Percentiles rank a stretch among this genome's conserved stretches.
Evolutionary conservation across 2,888 invertebrate genomes (phyloP).

Genomic region (Hylaea fasciaria): DNA sequence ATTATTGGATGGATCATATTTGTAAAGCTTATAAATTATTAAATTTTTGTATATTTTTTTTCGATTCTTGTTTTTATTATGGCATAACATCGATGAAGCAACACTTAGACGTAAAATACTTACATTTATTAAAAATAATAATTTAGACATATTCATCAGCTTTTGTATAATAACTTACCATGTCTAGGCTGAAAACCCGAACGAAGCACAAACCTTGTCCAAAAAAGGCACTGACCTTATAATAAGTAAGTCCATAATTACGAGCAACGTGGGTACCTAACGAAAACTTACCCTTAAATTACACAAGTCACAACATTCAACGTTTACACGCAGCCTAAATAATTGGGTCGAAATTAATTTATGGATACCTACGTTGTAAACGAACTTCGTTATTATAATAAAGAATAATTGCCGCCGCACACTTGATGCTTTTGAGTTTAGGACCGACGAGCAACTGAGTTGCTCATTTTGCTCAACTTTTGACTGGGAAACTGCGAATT

Average conservation of each 20-base stretch:
- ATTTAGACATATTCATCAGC: too few relatives aligned
- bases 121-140: too few relatives aligned
- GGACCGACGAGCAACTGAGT: neutral
- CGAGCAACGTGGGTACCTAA: slow-evolving; percentile 1
- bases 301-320: slow-evolving; percentile 18
- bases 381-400: slow-evolving; percentile 7
- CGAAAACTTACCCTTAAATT: slow-evolving; percentile 15
- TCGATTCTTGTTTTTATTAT: too few relatives aligned
- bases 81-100: too few relatives aligned
- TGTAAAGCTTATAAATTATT: slow-evolving; percentile 8
- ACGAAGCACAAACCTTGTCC: too few relatives aligned
- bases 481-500: too few relatives aligned
- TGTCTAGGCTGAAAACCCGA: too few relatives aligned
- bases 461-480: too few relatives aligned
- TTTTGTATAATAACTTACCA: too few relatives aligned
- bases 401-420: neutral
- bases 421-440: neutral
- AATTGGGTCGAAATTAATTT: slow-evolving; percentile 25
- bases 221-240: neutral
- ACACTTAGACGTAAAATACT: too few relatives aligned
- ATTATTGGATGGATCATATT: slow-evolving; percentile 4
- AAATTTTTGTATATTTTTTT: neutral
- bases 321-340: slow-evolving; percentile 19
- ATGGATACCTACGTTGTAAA: slow-evolving; percentile 1
- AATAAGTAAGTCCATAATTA: neutral